phyloP scores from a whole-genome alignment of 2,888 invertebrate genomes.

The Heliconius ismenius region DNA sequence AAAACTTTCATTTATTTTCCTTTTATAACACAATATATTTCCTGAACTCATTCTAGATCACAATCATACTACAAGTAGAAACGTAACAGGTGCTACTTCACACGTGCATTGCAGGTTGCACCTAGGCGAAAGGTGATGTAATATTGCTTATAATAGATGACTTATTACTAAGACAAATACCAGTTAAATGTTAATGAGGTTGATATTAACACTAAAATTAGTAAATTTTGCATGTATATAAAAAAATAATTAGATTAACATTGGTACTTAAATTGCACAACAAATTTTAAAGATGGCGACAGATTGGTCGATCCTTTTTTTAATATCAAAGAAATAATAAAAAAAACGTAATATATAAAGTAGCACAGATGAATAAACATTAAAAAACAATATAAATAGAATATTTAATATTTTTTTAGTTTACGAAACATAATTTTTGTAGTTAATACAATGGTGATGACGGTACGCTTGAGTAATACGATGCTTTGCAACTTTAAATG shows the following conservation, averaged over 20 bases:
- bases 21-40: background rate
- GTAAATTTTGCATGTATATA: too few species aligned
- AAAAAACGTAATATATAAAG: background rate
- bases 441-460: conserved; percentile 37
- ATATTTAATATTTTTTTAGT: background rate
- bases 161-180: background rate
- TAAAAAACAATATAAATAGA: background rate
- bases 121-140: conserved; percentile 19
- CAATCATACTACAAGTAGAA: conserved; percentile 6
- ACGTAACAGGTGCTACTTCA: conserved; percentile 26
- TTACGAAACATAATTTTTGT: background rate
- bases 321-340: background rate
- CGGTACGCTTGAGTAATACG: conserved; percentile 29
- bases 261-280: background rate
- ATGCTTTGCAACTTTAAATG: conserved; percentile 32
- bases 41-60: background rate
- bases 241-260: background rate
- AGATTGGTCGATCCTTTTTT: too few species aligned
- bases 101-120: conserved; percentile 23
- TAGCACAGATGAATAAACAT: background rate
- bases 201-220: background rate
- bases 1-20: background rate
- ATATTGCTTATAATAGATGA: conserved; percentile 9
- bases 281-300: background rate
- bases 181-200: conserved; percentile 1